Conservation (phyloP, 2,888 invertebrate species). For the Sicus ferrugineus region DNA sequence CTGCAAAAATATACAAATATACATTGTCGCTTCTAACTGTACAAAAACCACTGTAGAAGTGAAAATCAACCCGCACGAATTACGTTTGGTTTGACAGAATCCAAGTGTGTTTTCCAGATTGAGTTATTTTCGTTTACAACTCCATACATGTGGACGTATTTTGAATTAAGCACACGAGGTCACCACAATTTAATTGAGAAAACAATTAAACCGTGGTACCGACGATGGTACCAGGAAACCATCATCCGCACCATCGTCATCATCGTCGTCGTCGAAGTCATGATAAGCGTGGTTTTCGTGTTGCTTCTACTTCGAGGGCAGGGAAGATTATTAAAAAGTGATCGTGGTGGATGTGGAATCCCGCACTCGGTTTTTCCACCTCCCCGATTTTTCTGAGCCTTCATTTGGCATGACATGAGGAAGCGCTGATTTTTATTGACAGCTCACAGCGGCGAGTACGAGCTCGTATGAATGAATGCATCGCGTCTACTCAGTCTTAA, state of each 20-base stretch:
- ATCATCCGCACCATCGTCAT: background rate
- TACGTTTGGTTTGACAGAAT: no score
- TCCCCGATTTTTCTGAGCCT: background rate
- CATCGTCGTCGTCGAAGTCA: background rate
- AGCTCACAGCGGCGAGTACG: slow-evolving; percentile 61
- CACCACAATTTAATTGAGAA: background rate
- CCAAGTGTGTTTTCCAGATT: background rate
- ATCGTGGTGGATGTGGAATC: background rate
- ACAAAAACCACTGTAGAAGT: no score
- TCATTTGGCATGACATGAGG: background rate
- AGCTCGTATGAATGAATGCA: slow-evolving; percentile 60
- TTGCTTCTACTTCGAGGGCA: background rate
- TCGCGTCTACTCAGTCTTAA: slow-evolving; percentile 24
- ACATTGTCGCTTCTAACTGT: no score
- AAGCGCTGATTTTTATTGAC: slow-evolving; percentile 57
- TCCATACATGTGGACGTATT: no score
- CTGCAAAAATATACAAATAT: no score
- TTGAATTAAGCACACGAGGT: background rate
- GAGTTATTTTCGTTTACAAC: background rate
- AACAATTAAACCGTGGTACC: background rate
- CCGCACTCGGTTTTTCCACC: background rate
- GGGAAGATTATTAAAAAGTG: background rate
- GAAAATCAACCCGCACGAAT: background rate
- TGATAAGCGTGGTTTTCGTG: no score
- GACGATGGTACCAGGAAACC: background rate